Evolutionary conservation across 2,113 vertebrate species (phyloP).

Genomic region (Chlorodrepanis virens): DNA sequence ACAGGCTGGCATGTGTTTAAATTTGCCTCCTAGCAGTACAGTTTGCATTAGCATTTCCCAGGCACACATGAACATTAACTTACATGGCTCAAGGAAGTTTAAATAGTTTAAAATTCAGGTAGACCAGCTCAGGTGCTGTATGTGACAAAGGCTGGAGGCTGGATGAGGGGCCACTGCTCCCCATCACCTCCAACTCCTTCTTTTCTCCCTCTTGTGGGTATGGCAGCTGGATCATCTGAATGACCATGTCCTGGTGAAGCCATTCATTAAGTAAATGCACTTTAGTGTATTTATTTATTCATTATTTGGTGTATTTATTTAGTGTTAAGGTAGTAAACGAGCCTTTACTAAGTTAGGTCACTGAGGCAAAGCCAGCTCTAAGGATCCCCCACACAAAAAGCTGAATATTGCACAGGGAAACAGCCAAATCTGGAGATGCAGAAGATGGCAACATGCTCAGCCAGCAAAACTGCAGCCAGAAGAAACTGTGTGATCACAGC

Average conservation of each 20-base stretch:
- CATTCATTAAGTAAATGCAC: not conserved
- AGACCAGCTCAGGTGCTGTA: not conserved
- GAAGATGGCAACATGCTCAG: not conserved
- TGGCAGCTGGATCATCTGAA: fast-evolving
- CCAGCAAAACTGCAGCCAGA: not conserved
- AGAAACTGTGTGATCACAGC: not conserved
- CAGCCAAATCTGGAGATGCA: not conserved
- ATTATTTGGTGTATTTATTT: not conserved
- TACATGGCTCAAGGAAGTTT: not conserved
- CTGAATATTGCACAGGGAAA: not conserved
- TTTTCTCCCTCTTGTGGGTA: not conserved
- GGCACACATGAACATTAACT: not conserved
- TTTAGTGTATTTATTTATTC: not conserved
- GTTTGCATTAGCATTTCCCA: not conserved
- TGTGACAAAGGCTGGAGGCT: not conserved
- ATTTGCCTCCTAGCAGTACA: not conserved
- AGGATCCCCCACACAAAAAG: not conserved
- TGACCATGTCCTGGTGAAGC: not conserved
- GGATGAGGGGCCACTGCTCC: not conserved
- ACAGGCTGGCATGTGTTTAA: not conserved
- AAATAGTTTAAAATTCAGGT: not conserved
- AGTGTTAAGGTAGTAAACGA: fast-evolving
- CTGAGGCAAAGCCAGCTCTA: not conserved
- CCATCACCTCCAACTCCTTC: not conserved
- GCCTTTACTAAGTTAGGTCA: not conserved